Base-by-base conservation (phyloP, 2,113 vertebrate genomes). In the Sturnira hondurensis region DNA sequence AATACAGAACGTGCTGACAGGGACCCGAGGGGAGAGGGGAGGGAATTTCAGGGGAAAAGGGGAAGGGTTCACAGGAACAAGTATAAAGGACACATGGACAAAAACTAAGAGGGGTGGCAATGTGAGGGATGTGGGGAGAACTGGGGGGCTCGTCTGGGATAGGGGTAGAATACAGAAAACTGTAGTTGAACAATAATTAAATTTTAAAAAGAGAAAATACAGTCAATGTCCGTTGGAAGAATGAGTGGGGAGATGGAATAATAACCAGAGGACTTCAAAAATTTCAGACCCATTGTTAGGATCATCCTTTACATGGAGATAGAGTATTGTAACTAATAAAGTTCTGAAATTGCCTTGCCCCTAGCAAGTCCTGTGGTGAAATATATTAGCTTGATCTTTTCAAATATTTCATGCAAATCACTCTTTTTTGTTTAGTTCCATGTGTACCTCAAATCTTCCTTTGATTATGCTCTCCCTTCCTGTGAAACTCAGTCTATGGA, bases 381-480 rank as follows among this genome's bases (percentile, higher is more conserved):
- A 76, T 65, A 19, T 36, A 82, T 93, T 91, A 86, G 56, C 77
- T 58, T 78, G 83, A 93, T 70, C 28, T 56, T 89, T 89, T 89
- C 38, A 87, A 83, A 96, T n/a, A 86, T 58, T 93, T 78, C 70
- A 65, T 76, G 95, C 31, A 58, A 58, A 91, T 80, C 28, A 77
- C 2, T 93, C 50, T 38, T 47, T n/a, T 68, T 96, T 78, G 31
- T 81, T 93, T 74, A 50, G 36, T 78, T 86, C 54, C 61, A 17
- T 9, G 38, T 41, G 86, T 24, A 73, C 22, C 43, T 45, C 4
- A 87, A 89, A 43, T 65, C n/a, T 84, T n/a, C 15, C 31, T 90
- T 52, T 54, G 22, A 63, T 54, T 36, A 47, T 63, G 47, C 24
- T 15, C 3, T 36, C 73, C 2, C 1, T 58, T 20, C 19, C 36